These are phyloP conservation scores for Opisthocomus hoazin DNA, from an alignment of 2,113 vertebrate species.

Conservation along the genomic window DNA sequence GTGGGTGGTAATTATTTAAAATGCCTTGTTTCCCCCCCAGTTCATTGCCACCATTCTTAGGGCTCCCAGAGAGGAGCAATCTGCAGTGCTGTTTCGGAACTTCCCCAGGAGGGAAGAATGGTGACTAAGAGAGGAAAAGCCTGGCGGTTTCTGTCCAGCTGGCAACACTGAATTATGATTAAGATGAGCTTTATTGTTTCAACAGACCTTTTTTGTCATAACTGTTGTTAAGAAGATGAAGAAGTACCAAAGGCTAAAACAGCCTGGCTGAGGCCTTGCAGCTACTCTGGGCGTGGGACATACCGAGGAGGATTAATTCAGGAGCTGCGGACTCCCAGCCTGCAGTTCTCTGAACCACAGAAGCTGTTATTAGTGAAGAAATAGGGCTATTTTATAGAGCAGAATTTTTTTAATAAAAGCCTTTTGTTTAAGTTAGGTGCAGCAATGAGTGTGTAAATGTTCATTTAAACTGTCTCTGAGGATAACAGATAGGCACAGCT, in stretches of 20 bases:
- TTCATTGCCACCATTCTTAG: background rate
- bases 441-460: background rate
- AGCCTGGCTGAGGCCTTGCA: background rate
- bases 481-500: background rate
- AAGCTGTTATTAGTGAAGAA: background rate
- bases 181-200: background rate
- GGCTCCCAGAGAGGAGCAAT: background rate
- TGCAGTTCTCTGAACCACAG: background rate
- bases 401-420: background rate
- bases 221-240: constrained; percentile 1
- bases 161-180: background rate
- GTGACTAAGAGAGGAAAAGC: constrained; percentile 26
- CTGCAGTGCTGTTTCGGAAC: background rate
- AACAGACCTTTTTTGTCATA: background rate
- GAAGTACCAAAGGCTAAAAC: background rate
- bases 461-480: background rate
- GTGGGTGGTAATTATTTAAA: background rate
- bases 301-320: background rate
- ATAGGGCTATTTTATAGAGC: background rate
- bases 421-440: background rate
- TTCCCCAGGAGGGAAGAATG: background rate
- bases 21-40: background rate
- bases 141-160: background rate
- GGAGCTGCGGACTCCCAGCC: background rate
- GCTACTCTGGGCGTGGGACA: background rate